Conservation (phyloP, 2,888 invertebrate species). For the Thera britannica region DNA sequence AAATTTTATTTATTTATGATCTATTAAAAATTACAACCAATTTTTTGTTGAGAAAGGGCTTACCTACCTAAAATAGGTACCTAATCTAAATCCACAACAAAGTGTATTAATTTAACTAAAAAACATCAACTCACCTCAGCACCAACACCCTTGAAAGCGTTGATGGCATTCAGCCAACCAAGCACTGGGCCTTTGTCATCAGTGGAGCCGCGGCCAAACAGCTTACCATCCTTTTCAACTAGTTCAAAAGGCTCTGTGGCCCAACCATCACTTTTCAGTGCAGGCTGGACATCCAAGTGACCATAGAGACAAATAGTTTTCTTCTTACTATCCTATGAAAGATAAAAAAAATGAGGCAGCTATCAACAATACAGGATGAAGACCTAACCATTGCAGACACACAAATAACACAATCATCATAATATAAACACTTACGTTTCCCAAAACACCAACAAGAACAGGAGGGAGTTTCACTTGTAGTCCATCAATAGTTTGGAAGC, state of each 20-base stretch:
- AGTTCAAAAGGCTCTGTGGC: slow-evolving; percentile 96
- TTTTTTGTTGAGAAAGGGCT: too few species aligned
- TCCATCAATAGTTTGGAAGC: slow-evolving; percentile 90
- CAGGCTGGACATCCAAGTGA: slow-evolving; percentile 99
- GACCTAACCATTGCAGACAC: background rate
- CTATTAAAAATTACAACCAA: too few species aligned
- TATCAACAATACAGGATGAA: background rate
- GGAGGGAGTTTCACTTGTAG: slow-evolving; percentile 92
- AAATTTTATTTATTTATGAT: too few species aligned
- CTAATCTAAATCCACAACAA: too few species aligned
- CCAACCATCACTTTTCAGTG: slow-evolving; percentile 97
- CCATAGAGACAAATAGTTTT: slow-evolving; percentile 98
- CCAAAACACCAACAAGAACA: slow-evolving; percentile 91
- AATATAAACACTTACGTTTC: slow-evolving; percentile 79
- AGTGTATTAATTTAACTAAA: background rate
- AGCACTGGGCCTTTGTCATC: slow-evolving; percentile 98
- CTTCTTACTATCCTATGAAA: slow-evolving; percentile 88
- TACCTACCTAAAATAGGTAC: too few species aligned
- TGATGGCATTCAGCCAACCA: slow-evolving; percentile 97
- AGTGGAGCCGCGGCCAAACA: slow-evolving; percentile 95
- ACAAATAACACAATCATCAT: background rate
- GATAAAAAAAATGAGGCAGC: background rate
- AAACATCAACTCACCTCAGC: slow-evolving; percentile 74
- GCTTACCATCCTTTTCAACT: slow-evolving; percentile 93
- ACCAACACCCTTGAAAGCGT: slow-evolving; percentile 91